These are phyloP conservation scores for Drosophila tropicalis DNA, from an alignment of 1,140 invertebrate genomes.

Conservation along the genomic window DNA sequence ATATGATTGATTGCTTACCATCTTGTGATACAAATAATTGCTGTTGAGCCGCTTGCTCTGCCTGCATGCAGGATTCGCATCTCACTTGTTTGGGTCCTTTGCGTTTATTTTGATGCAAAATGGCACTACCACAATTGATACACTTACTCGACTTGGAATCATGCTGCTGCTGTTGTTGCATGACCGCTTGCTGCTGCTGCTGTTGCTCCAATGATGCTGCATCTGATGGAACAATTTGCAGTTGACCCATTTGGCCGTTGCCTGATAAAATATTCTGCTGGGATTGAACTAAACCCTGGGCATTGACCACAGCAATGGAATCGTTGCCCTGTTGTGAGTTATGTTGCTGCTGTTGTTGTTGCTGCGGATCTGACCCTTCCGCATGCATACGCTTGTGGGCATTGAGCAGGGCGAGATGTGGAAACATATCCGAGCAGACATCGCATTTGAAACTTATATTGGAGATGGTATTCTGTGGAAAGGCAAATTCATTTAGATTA, in stretches of 20 bases:
- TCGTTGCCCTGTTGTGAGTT: conserved; percentile 59
- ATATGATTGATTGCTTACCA: conserved; percentile 83
- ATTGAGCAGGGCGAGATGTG: conserved; percentile 90
- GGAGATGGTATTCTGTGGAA: conserved; percentile 87
- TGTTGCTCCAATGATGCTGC: conserved; percentile 65
- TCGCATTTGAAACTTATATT: conserved; percentile 94
- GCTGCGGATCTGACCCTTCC: conserved; percentile 77
- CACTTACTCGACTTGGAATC: conserved; percentile 80
- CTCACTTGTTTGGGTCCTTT: conserved; percentile 86
- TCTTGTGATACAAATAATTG: conserved; percentile 87
- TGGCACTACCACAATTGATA: conserved; percentile 85
- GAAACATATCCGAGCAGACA: conserved; percentile 92
- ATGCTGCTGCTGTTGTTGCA: conserved; percentile 79
- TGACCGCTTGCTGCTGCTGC: conserved; percentile 63
- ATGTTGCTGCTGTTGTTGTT: conserved; percentile 67
- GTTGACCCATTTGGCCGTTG: conserved; percentile 83
- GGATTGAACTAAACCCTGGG: conserved; percentile 84
- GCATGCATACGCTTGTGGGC: conserved; percentile 92
- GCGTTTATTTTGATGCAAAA: conserved; percentile 84
- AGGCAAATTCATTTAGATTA: conserved; percentile 1
- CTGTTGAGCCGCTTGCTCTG: conserved; percentile 83
- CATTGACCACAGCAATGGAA: conserved; percentile 71
- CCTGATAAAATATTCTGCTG: conserved; percentile 83
- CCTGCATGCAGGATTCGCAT: conserved; percentile 85
- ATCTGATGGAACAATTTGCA: conserved; percentile 87